phyloP scores from a whole-genome alignment of 2,797 vertebrate species.

The Vireo griseus region DNA sequence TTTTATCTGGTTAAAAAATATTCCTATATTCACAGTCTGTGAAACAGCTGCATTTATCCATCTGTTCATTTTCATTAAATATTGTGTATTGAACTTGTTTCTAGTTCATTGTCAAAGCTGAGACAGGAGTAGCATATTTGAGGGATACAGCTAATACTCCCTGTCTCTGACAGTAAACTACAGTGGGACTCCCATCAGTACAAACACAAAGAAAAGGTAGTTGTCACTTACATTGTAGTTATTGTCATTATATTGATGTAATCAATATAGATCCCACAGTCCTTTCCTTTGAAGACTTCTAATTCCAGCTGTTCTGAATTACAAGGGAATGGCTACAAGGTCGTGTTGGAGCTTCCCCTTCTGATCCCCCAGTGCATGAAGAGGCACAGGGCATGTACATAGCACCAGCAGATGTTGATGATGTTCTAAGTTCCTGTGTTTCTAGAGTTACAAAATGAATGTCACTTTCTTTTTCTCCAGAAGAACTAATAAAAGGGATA shows the following conservation, averaged over 20 bases:
- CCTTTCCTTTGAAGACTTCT: neutral
- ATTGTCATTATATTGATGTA: neutral
- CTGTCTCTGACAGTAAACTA: neutral
- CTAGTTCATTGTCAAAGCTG: neutral
- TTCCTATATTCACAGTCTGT: neutral
- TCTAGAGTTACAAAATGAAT: neutral
- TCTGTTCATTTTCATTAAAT: neutral
- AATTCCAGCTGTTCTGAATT: conserved; percentile 30
- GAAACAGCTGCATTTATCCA: neutral
- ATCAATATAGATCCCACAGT: neutral
- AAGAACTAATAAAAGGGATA: neutral
- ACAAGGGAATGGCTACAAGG: neutral
- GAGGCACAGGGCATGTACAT: neutral
- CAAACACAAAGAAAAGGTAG: neutral
- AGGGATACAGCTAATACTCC: neutral
- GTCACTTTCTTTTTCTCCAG: neutral
- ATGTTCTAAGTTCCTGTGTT: neutral
- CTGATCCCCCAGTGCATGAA: neutral
- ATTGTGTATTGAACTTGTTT: neutral
- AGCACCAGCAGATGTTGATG: neutral
- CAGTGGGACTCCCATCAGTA: neutral
- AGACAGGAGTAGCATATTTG: neutral
- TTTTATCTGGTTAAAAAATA: neutral
- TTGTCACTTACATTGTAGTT: neutral
- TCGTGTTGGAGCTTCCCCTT: neutral